A percentile compares a stretch with the other conserved stretches of the same genome.
These are phyloP conservation scores for Eurois occulta DNA, from an alignment of 2,888 invertebrate species.

Conservation along the genomic window DNA sequence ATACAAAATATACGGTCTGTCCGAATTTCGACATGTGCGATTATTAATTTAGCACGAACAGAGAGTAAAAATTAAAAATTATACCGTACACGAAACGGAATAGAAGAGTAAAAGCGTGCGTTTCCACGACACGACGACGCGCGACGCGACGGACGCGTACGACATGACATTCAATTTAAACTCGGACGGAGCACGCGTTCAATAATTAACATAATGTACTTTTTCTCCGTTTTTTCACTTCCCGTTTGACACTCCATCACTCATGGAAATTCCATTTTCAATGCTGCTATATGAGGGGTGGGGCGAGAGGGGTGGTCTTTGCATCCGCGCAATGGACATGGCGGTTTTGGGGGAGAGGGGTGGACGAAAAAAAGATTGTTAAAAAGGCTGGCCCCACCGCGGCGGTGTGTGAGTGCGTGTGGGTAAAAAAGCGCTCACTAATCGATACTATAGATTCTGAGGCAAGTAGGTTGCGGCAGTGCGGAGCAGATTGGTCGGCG, in stretches of 20 bases:
- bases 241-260: conserved; percentile 91
- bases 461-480: conserved; percentile 88
- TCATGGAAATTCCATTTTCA: conserved; percentile 91
- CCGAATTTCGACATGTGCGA: conserved; percentile 65
- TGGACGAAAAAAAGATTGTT: conserved; percentile 90
- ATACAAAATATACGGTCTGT: conserved; percentile 59
- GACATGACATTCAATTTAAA: conserved; percentile 90
- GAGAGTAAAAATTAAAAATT: conserved; percentile 74
- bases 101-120: conserved; percentile 77
- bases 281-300: conserved; percentile 88
- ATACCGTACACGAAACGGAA: conserved; percentile 74
- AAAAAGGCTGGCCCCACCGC: conserved; percentile 89
- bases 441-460: conserved; percentile 91
- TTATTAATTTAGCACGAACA: conserved; percentile 69
- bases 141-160: conserved; percentile 74
- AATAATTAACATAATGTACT: conserved; percentile 90
- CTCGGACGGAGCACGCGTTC: conserved; percentile 86
- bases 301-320: conserved; percentile 87
- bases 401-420: conserved; percentile 89
- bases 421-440: conserved; percentile 89
- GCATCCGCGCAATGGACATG: conserved; percentile 90
- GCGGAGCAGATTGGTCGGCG: conserved; percentile 82
- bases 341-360: conserved; percentile 87
- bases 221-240: conserved; percentile 90
- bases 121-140: conserved; percentile 72